phyloP scores from a whole-genome alignment of 2,113 vertebrate species.

The Scolopax mira region DNA sequence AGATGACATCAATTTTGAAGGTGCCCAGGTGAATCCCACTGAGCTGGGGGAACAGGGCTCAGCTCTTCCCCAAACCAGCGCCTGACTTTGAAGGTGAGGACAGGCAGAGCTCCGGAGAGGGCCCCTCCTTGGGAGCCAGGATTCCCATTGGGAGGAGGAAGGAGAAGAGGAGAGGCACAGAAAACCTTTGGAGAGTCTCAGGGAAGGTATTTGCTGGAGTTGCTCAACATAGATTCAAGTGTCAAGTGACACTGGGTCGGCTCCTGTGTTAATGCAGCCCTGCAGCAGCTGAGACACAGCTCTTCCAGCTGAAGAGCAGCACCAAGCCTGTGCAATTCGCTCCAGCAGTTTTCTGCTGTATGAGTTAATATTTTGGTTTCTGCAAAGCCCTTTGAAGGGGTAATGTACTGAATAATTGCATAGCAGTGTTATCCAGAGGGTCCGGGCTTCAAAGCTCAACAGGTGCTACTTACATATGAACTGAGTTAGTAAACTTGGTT shows the following conservation, averaged over 20 bases:
- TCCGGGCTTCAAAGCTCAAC: neutral
- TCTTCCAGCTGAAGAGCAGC: neutral
- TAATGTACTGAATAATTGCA: neutral
- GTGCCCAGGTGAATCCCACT: neutral
- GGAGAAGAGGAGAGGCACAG: neutral
- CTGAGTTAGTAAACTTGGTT: neutral
- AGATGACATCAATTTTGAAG: neutral
- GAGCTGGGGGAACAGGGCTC: neutral
- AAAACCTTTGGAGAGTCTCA: neutral
- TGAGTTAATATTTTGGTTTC: neutral
- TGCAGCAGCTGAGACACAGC: neutral
- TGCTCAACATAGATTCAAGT: neutral
- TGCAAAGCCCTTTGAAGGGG: neutral
- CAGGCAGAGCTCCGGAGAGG: neutral
- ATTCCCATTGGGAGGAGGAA: neutral
- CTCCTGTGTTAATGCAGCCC: neutral
- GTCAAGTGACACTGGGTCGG: neutral
- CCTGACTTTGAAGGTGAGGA: neutral
- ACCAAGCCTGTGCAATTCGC: rapidly evolving
- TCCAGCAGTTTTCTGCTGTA: neutral
- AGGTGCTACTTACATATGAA: neutral
- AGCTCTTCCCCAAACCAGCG: neutral
- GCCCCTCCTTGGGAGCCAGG: neutral
- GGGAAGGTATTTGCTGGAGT: neutral
- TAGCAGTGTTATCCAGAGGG: neutral